Conservation (phyloP, 2,113 vertebrate species). For the Malurus cyaneus region DNA sequence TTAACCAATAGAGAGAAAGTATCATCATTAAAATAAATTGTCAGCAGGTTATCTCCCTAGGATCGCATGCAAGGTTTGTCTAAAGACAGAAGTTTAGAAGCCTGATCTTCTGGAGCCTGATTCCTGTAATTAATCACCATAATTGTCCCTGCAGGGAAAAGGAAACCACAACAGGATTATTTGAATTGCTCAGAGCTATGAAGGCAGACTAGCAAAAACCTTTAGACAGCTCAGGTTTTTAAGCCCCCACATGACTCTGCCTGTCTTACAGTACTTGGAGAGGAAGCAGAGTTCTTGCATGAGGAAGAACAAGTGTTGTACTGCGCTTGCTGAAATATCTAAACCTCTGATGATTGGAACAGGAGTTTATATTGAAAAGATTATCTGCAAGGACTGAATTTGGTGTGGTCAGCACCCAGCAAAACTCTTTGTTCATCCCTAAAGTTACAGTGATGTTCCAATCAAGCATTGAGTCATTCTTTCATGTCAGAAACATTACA, state of each 20-base stretch:
- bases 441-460: background rate
- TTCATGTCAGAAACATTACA: background rate
- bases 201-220: background rate
- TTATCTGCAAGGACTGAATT: background rate
- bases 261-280: background rate
- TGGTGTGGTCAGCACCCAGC: background rate
- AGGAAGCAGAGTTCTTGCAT: background rate
- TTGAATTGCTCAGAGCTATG: background rate
- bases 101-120: background rate
- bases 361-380: background rate
- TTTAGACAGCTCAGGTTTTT: background rate
- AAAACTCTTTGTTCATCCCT: background rate
- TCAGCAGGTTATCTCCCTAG: background rate
- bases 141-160: background rate
- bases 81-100: background rate
- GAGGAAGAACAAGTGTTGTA: background rate
- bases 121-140: background rate
- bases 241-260: accelerated
- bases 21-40: accelerated
- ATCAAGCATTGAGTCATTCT: background rate
- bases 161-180: background rate
- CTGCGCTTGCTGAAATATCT: background rate
- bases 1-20: background rate
- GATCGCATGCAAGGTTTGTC: background rate
- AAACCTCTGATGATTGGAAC: background rate